Evolutionary conservation across 2,797 vertebrate species (phyloP).

Genomic region (Holocentrus rufus): DNA sequence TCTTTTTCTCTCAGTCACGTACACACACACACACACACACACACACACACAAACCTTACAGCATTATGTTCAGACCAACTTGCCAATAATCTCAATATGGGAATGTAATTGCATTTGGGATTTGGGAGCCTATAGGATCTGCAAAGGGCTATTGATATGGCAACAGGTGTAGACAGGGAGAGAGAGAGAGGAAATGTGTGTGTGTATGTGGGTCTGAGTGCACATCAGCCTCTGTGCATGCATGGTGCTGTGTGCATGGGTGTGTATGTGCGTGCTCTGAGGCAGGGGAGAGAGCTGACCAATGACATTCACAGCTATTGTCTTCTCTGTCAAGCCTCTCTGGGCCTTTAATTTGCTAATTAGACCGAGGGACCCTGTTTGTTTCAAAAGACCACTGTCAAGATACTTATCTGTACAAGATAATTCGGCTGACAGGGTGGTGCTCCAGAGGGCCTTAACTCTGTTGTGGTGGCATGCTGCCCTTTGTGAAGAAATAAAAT

Average conservation of each 20-base stretch:
- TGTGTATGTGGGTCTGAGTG: neutral
- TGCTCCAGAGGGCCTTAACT: neutral
- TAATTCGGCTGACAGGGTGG: constrained; percentile 20
- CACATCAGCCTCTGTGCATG: neutral
- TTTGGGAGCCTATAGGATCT: constrained; percentile 36
- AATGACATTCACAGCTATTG: constrained; percentile 45
- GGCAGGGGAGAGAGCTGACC: neutral
- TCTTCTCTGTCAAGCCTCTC: constrained; percentile 42
- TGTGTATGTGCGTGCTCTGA: neutral
- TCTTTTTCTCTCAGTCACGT: too few species aligned
- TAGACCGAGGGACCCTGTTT: constrained; percentile 22
- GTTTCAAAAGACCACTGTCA: constrained; percentile 26
- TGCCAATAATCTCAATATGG: neutral
- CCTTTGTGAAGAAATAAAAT: constrained; percentile 10
- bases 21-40: constrained; percentile 5
- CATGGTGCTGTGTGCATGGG: neutral
- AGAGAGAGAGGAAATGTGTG: neutral
- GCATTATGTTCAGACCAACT: neutral
- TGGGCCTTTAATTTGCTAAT: constrained; percentile 61
- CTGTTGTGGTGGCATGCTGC: constrained; percentile 2
- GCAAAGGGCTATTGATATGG: constrained; percentile 55
- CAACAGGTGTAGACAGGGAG: constrained; percentile 46
- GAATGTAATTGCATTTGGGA: constrained; percentile 43
- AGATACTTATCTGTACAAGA: constrained; percentile 50
- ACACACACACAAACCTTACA: neutral